Evolutionary conservation across 2,888 invertebrate species (phyloP), one percentile per base, ranked within the genome.

Genomic region (Macrosoma leucophasiata): DNA sequence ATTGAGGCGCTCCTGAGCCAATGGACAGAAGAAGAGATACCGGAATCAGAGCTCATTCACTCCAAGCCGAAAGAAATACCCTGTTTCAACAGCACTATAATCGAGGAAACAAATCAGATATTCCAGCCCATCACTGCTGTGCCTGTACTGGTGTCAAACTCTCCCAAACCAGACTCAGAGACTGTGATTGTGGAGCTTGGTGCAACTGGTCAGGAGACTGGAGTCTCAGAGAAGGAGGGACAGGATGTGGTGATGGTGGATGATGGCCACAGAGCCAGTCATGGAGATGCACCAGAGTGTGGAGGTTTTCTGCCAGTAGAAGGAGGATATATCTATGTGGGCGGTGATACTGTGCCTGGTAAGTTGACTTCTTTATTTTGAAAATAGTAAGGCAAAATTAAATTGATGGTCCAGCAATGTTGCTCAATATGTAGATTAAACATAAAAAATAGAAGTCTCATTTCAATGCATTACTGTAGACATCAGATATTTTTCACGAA

Each of bases 11-110:
- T 85, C 1, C 70, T 85, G 29, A 79, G 77, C 48, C 84, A 85
- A 46, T 85, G 85, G 85, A 71, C 66, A 0, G 85, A 85, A 33
- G 85, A 85, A 15, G 84, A 82, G 3, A 51, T 75, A 0, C 82
- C 82, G 0, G 72, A 68, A 33, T 44, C 64, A 0, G 82, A 81
- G 43, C 45, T 72, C 1, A 36, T 35, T 2, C 49, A 50, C 31
- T 43, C 44, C 4, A 66, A 39, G 22, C 31, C 44, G 6, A 57
- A 36, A 41, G 75, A 76, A 18, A 27, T 79, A 1, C 64, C 76
- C 1, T 78, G 81, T 44, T 82, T 82, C 50, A 79, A 72, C 48
- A 70, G 62, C 33, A 55, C 65, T 0, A 52, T 81, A n/a, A 84
- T 84, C 20, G 78, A 77, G 30, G 81, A 76, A 22, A 81, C 79